Conservation (phyloP, 2,797 vertebrate genomes). For the Enteromius unitaeniatus region DNA sequence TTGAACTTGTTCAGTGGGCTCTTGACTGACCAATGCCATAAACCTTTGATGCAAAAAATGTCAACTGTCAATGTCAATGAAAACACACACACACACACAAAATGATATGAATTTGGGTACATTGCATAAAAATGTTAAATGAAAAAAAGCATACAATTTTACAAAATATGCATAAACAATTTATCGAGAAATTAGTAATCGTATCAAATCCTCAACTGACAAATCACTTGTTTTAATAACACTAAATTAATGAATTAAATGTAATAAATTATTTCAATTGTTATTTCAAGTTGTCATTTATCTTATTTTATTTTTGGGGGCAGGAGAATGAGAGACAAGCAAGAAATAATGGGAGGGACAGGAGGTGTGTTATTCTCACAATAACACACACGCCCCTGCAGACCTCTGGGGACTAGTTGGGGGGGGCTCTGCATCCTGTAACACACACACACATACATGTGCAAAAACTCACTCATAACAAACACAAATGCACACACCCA, state of each 20-base stretch:
- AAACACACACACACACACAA: not conserved
- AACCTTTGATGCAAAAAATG: not conserved
- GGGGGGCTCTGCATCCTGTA: constrained; percentile 69
- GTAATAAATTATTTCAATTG: too few species aligned
- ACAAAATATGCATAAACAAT: not conserved
- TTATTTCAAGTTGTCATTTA: not conserved
- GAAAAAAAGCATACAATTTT: not conserved
- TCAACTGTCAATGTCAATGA: not conserved
- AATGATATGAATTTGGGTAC: not conserved
- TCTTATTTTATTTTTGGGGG: not conserved
- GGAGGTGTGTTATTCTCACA: constrained; percentile 56
- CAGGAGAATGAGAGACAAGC: not conserved
- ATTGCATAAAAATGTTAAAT: not conserved
- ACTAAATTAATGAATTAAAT: not conserved
- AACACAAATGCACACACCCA: constrained; percentile 25
- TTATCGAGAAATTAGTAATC: not conserved
- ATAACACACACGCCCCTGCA: constrained; percentile 47
- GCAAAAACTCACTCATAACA: constrained; percentile 44
- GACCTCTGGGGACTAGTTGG: constrained; percentile 36
- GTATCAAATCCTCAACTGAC: too few species aligned
- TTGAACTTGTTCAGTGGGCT: not conserved
- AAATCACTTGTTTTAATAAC: not conserved
- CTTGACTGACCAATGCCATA: not conserved
- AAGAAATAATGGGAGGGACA: constrained; percentile 38
- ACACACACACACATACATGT: constrained; percentile 43